Evolutionary conservation across 2,888 invertebrate species (phyloP).

Genomic region (Pegoplata infirma): DNA sequence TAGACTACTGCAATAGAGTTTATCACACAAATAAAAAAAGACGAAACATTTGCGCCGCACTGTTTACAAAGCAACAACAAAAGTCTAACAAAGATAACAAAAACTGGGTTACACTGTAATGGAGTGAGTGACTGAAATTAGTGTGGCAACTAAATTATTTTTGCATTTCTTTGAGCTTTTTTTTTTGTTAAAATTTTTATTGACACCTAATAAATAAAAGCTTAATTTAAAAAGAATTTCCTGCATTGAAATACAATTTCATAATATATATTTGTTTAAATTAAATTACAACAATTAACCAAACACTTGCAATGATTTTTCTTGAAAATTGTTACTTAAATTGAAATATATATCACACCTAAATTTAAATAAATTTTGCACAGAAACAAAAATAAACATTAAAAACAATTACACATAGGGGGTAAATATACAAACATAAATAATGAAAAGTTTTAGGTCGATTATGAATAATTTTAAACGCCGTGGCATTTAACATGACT

Average conservation of each 20-base stretch:
- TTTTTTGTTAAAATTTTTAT: constrained; percentile 23
- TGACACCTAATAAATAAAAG: constrained; percentile 16
- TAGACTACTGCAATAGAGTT: constrained; percentile 54
- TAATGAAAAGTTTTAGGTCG: too few species aligned
- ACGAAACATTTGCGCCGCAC: constrained; percentile 19
- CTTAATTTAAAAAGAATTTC: constrained; percentile 31
- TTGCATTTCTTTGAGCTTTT: neutral
- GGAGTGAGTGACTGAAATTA: constrained; percentile 10
- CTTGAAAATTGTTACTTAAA: neutral
- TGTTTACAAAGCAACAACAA: neutral
- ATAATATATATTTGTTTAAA: neutral
- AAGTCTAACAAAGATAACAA: constrained; percentile 34
- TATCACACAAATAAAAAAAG: neutral
- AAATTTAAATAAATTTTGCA: constrained; percentile 18
- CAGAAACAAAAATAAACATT: neutral
- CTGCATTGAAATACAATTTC: neutral
- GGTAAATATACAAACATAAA: neutral
- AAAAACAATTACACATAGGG: neutral
- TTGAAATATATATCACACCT: constrained; percentile 24
- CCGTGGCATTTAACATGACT: too few species aligned
- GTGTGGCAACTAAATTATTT: neutral
- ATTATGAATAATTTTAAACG: too few species aligned
- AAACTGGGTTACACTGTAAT: constrained; percentile 44
- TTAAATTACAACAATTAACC: constrained; percentile 6
- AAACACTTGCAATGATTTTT: constrained; percentile 26